These are phyloP conservation scores for Pipra filicauda DNA, from an alignment of 2,113 vertebrate species.

Conservation along the genomic window DNA sequence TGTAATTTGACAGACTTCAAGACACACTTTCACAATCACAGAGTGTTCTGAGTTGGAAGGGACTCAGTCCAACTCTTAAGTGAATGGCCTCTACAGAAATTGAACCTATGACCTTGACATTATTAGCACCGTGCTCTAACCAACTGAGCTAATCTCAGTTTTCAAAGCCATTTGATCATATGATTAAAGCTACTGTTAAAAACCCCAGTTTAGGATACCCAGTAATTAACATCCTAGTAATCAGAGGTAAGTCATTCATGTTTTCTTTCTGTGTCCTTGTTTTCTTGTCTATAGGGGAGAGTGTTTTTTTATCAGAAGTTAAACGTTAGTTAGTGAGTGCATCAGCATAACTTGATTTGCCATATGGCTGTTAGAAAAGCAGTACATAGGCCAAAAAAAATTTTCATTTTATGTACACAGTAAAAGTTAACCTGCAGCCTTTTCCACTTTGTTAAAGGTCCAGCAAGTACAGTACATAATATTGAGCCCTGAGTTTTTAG, in stretches of 20 bases:
- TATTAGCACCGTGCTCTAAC: not conserved
- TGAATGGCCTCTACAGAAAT: not conserved
- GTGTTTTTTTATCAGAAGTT: not conserved
- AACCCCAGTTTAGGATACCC: not conserved
- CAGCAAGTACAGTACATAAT: not conserved
- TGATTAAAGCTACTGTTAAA: not conserved
- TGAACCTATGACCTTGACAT: not conserved
- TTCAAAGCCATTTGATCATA: not conserved
- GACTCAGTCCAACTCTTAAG: not conserved
- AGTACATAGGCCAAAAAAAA: constrained; percentile 5
- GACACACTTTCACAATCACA: not conserved
- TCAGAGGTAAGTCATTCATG: not conserved
- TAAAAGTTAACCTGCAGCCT: constrained; percentile 32
- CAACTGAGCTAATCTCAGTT: not conserved
- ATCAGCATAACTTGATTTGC: constrained; percentile 13
- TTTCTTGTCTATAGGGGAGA: not conserved
- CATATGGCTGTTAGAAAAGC: constrained; percentile 22
- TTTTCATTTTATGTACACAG: constrained; percentile 3
- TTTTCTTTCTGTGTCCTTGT: not conserved
- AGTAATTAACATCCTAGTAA: not conserved
- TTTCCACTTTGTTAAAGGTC: constrained; percentile 1
- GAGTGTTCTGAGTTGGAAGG: not conserved
- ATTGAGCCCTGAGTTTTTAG: constrained; percentile 3
- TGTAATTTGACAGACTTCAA: not conserved
- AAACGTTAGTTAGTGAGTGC: not conserved